Evolutionary conservation across 2,113 vertebrate genomes (phyloP), one percentile per base, ranked within the genome.

Genomic region (Entomyzon cyanotis): DNA sequence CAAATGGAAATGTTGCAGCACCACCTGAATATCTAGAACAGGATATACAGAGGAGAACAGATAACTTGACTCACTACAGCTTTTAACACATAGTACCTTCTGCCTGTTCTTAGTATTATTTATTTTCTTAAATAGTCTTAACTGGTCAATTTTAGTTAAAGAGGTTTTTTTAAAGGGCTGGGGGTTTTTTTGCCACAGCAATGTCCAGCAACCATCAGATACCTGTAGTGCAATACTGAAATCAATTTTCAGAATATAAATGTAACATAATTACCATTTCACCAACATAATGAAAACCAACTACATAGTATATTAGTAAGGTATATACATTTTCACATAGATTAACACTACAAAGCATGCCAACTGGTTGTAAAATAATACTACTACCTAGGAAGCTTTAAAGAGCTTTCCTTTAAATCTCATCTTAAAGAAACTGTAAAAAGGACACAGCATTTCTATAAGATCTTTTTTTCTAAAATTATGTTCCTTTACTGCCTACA

Each of bases 341-440:
- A 25, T 94, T 95, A 95, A 94, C 63, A 84, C 75, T 73, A 93
- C 55, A 70, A 59, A 20, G 68, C 49, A 84, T 73, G 69, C 58
- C 92, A 85, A 77, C 12, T 12, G 27, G 8, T 75, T 59, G 46
- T 58, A 95, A 93, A 97, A 87, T 75, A 94, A 90, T 64, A 70
- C 24, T 35, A 87, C 12, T 74, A 84, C 89, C 56, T 50, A 59
- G 14, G 25, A 69, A 58, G 20, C 19, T 64, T 19, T 44, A 58
- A 86, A 83, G 64, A 76, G 77, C 9, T 87, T 60, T 84, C 39
- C 19, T 90, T 94, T 94, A 63, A 77, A 79, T 55, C 16, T 74
- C 85, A 96, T 37, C 50, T 79, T 79, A 52, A 86, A 90, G 71
- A 96, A 94, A 95, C 15, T 47, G 46, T 41, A 73, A 58, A 50